Conservation (phyloP, 2,113 vertebrate species). For the Ibidorhyncha struthersii region DNA sequence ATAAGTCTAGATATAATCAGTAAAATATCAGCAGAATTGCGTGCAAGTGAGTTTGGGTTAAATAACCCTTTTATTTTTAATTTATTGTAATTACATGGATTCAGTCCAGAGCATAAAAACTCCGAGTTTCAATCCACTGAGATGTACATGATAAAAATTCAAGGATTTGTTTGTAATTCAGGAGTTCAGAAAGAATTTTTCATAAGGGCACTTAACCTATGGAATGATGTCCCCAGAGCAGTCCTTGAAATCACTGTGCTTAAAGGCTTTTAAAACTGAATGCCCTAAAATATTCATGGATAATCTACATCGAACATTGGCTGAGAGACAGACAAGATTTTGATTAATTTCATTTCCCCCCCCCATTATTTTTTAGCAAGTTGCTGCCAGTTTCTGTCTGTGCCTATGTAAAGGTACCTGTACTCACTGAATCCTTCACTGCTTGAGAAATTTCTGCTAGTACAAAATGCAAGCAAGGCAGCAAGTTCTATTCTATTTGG, state of each 20-base stretch:
- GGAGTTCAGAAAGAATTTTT: background rate
- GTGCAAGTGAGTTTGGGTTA: background rate
- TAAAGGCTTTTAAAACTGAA: background rate
- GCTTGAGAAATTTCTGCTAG: background rate
- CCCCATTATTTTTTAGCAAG: background rate
- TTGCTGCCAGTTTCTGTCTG: background rate
- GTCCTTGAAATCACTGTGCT: background rate
- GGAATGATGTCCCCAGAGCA: background rate
- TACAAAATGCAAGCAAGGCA: background rate
- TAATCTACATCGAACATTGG: background rate
- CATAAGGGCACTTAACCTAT: background rate
- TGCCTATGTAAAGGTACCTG: background rate
- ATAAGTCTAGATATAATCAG: conserved; percentile 23
- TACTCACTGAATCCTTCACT: background rate
- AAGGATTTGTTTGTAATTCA: background rate
- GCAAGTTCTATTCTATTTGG: background rate
- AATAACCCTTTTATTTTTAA: conserved; percentile 40
- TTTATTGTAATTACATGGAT: background rate
- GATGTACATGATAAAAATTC: background rate
- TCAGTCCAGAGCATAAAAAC: background rate
- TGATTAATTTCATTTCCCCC: background rate
- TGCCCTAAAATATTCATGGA: background rate
- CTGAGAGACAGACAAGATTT: background rate
- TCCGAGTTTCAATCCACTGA: background rate
- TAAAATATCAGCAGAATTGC: conserved; percentile 12